These are phyloP conservation scores for Lepidurus apus DNA, from an alignment of 1,140 invertebrate species.

Conservation along the genomic window DNA sequence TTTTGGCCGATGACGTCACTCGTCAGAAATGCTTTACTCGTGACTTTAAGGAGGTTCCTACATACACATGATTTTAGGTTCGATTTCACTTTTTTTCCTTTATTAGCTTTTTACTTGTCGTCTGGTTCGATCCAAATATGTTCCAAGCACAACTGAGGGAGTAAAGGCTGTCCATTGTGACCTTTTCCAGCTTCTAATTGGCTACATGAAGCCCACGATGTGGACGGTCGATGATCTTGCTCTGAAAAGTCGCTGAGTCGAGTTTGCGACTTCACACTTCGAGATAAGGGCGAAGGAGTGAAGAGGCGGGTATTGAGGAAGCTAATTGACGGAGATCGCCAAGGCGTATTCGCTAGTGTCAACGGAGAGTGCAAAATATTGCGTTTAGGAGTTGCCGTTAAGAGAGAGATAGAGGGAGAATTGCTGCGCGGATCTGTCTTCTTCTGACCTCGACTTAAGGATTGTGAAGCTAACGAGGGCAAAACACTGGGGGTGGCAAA, in stretches of 20 bases:
- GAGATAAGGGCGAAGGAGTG: neutral
- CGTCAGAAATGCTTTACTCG: constrained; percentile 68
- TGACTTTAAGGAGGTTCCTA: constrained; percentile 46
- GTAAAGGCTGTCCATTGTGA: neutral
- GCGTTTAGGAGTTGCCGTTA: constrained; percentile 31
- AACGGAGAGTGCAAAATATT: constrained; percentile 39
- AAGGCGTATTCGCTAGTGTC: constrained; percentile 29
- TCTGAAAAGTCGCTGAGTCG: neutral
- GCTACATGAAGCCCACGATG: neutral
- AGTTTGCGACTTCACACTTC: neutral
- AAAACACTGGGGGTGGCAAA: neutral
- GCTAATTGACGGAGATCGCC: constrained; percentile 32
- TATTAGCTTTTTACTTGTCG: neutral
- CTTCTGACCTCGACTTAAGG: neutral
- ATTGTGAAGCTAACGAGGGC: neutral
- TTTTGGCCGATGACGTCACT: constrained; percentile 74
- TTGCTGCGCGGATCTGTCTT: neutral
- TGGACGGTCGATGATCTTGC: neutral
- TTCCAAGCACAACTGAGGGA: neutral
- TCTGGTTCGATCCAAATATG: neutral
- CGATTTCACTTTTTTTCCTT: too few relatives aligned
- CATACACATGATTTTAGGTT: neutral
- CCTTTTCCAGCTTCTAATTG: neutral
- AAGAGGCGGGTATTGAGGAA: neutral
- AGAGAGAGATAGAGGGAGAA: neutral